These are phyloP conservation scores for Aphelocoma californica DNA, from an alignment of 2,797 vertebrate species.

Conservation along the genomic window DNA sequence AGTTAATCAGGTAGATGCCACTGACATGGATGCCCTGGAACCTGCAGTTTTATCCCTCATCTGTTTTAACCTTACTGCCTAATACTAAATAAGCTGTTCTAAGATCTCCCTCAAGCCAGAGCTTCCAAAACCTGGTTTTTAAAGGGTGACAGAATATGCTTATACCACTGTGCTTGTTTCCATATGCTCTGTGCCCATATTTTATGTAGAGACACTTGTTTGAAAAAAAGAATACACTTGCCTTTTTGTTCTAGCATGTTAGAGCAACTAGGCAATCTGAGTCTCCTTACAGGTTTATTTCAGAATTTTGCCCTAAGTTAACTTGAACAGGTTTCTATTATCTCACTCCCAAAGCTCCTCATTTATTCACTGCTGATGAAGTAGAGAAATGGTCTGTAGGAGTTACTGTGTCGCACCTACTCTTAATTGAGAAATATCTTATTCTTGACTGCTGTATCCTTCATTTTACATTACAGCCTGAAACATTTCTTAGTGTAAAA, in stretches of 20 bases:
- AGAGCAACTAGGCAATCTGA: background rate
- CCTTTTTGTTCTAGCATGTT: background rate
- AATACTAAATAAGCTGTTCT: background rate
- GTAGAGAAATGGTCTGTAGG: background rate
- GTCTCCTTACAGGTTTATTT: background rate
- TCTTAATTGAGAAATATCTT: background rate
- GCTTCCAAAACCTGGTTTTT: background rate
- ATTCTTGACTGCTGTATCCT: background rate
- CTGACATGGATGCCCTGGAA: background rate
- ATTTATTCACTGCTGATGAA: background rate
- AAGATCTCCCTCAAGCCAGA: background rate
- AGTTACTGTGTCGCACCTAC: background rate
- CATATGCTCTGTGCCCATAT: background rate
- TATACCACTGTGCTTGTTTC: background rate
- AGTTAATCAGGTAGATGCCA: background rate
- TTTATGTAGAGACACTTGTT: background rate
- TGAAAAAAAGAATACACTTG: background rate
- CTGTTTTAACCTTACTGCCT: background rate
- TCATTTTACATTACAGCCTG: background rate
- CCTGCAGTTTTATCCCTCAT: background rate
- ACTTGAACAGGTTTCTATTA: background rate
- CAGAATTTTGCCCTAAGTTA: background rate
- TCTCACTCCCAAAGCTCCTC: background rate
- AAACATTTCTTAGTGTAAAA: background rate
- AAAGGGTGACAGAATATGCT: background rate